Percentiles rank a stretch among this genome's conserved stretches.
Evolutionary conservation across 1,140 invertebrate species (phyloP).

Genomic region (Macrotrachela quadricornifera): DNA sequence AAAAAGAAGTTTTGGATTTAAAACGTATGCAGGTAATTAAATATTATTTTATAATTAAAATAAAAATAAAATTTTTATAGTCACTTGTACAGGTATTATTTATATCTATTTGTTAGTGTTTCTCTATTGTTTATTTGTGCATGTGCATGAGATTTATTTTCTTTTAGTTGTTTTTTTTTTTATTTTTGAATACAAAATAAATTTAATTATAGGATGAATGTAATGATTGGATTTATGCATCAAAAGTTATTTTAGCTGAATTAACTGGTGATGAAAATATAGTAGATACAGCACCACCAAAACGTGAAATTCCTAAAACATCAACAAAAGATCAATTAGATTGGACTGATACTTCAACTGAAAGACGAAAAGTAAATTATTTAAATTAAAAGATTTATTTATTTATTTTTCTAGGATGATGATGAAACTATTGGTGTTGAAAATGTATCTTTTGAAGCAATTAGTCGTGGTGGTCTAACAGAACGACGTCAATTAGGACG

Average conservation of each 20-base stretch:
- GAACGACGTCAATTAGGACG: too few species aligned
- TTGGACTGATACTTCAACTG: too few species aligned
- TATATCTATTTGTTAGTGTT: background rate
- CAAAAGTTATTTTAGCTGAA: background rate
- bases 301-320: too few species aligned
- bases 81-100: background rate
- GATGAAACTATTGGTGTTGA: too few species aligned
- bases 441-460: too few species aligned
- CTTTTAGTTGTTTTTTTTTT: background rate
- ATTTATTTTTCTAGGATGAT: too few species aligned
- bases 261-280: background rate
- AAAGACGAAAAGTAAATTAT: too few species aligned
- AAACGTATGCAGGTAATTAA: background rate
- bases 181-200: background rate
- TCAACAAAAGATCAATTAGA: too few species aligned
- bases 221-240: slow-evolving; percentile 3
- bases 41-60: background rate
- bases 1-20: too few species aligned
- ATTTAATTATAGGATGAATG: background rate
- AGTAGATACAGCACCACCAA: too few species aligned
- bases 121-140: background rate
- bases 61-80: background rate
- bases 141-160: background rate
- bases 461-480: too few species aligned
- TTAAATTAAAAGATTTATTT: too few species aligned